Conservation (phyloP, 1,140 invertebrate genomes). For the Hypsibius dujardini region DNA sequence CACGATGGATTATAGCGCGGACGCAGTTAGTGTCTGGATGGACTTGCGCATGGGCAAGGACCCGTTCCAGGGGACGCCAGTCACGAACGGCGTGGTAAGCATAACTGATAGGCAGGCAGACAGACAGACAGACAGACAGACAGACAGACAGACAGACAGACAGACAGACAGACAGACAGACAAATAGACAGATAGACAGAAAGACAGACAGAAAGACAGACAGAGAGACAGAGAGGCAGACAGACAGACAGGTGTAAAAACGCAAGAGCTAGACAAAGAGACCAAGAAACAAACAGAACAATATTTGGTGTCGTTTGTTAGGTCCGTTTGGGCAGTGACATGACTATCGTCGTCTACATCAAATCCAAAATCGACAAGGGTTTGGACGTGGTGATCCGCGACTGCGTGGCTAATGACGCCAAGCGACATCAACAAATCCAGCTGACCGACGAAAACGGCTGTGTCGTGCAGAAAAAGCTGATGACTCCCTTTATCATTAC, state of each 20-base stretch:
- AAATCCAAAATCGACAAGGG: constrained; percentile 13
- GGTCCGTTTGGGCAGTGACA: background rate
- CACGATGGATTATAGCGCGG: constrained; percentile 15
- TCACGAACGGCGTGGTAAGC: constrained; percentile 10
- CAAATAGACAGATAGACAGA: no score
- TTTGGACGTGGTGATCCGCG: constrained; percentile 8
- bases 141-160: no score
- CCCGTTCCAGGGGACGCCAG: constrained; percentile 12
- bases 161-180: no score
- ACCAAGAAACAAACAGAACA: no score
- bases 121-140: no score
- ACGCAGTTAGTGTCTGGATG: constrained; percentile 16
- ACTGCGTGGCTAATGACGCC: constrained; percentile 15
- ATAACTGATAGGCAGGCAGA: no score
- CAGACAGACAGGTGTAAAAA: no score
- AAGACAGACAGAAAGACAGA: no score
- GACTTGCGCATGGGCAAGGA: constrained; percentile 15
- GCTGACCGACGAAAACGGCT: constrained; percentile 74
- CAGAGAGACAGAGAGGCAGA: no score
- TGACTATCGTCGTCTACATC: constrained; percentile 11
- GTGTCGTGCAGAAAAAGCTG: constrained; percentile 78
- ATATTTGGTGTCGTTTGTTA: no score
- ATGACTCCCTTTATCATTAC: constrained; percentile 52
- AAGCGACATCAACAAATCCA: constrained; percentile 40
- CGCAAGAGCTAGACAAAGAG: no score